Base-by-base conservation (phyloP, 2,888 invertebrate species). In the Chloroclystis v-ata region DNA sequence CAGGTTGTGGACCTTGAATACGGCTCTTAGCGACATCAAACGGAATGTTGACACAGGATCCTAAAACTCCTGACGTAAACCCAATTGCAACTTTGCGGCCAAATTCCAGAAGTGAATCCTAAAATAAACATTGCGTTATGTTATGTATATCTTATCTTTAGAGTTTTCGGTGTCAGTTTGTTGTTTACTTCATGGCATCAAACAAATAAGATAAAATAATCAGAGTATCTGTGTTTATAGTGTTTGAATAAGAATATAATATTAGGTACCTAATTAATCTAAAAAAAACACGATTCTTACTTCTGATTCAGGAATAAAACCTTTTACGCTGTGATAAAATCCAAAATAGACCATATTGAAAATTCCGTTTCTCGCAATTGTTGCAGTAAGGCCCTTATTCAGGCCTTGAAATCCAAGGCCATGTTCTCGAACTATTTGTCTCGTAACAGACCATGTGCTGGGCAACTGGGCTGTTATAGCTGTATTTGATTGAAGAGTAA, bases 261-360 rank as follows among this genome's bases (percentile, higher is more conserved):
- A 20, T 2, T 20, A 20, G 20, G 20, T 20, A 20, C 20, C 20
- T 20, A 20, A 2, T 20, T 20, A 20, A 2, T 20, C 5, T 20
- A 20, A 20, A 20, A 5, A 2, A 2, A 20, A 5, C 20, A 13
- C n/a, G 28, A 10, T 12, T 65, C 73, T 71, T 67, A 92, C 92
- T 77, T 92, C 76, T 67, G 89, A 90, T 64, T 91, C 91, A 8
- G 94, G 93, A 43, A 94, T 69, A 59, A 81, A 85, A 38, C 92
- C 93, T 82, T 95, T 97, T 1, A 97, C 93, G 57, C 95, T 95
- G 82, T 97, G 96, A 77, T 98, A 98, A 74, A 97, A 95, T 26
- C 98, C 97, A 73, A 98, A 97, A 79, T 98, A 98, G 38, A 97
- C 90, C 92, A 94, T 95, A 75, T 98, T 98, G 75, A 97, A 98